Base-by-base conservation (phyloP, 2,113 vertebrate species). In the Sterna hirundo region DNA sequence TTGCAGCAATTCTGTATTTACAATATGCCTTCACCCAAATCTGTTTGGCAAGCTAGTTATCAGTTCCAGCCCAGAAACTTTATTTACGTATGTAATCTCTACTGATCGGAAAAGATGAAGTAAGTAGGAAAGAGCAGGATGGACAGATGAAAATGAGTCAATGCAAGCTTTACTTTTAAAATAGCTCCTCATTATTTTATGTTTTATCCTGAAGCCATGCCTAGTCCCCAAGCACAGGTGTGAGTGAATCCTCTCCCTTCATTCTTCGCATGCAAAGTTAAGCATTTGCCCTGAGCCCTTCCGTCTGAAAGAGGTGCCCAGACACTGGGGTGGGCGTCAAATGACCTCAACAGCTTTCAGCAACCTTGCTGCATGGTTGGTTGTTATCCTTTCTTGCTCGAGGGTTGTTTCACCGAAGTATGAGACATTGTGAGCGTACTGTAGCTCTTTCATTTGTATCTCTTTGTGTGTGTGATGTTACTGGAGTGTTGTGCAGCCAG, bases 81-180 rank as follows among this genome's bases (percentile, higher is more conserved):
- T 58, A 68, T 80, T 89, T 96, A 68, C 9, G 4, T 95, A 74
- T 89, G 76, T 97, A 51, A 94, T 96, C 58, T 95, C 40, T 90
- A 80, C 83, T 92, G 89, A 96, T 72, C 6, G 51, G 88, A 96
- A 95, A 96, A 94, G 92, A 92, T 94, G 89, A 95, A 86, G 91
- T 88, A 88, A 96, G 69, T 89, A 82, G 76, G 61, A 84, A 94
- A 91, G 76, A 92, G 27, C 15, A 64, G 64, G 76, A 85, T 80
- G 86, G 60, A 90, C 80, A 96, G 90, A 83, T 40, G 44, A 68
- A 95, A 93, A 47, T 36, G 44, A 96, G 52, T 69, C 81, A 95
- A 11, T 61, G 36, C 10, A 68, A 87, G 46, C 36, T 89, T 92
- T 93, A 88, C 23, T 91, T 96, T 76, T 86, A 79, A 95, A 93